Conservation (phyloP, 2,113 vertebrate genomes). For the Periophthalmodon schlosseri region DNA sequence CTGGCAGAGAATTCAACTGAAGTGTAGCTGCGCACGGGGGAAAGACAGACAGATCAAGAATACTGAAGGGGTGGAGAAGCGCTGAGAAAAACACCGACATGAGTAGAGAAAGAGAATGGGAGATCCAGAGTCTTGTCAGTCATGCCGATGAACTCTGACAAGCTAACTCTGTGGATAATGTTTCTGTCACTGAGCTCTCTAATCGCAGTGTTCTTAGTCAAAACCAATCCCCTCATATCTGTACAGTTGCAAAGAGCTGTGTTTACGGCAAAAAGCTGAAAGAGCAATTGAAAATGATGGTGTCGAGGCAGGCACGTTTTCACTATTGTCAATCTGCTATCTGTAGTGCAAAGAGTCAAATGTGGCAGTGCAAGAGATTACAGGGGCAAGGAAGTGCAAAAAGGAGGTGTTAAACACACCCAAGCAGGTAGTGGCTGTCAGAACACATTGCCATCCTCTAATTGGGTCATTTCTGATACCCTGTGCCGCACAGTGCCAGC, state of each 20-base stretch:
- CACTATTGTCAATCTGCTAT: slow-evolving; percentile 40
- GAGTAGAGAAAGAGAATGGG: slow-evolving; percentile 50
- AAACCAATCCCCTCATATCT: slow-evolving; percentile 62
- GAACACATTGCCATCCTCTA: slow-evolving; percentile 75
- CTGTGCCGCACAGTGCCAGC: slow-evolving; percentile 63
- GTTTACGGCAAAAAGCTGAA: slow-evolving; percentile 63
- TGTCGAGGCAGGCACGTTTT: slow-evolving; percentile 52
- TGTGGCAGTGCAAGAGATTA: slow-evolving; percentile 4
- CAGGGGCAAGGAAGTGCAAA: slow-evolving; percentile 23
- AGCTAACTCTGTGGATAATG: slow-evolving; percentile 70
- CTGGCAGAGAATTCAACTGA: slow-evolving; percentile 52
- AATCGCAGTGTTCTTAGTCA: slow-evolving; percentile 72
- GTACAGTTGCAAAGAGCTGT: slow-evolving; percentile 42
- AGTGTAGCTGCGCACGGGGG: slow-evolving; percentile 34
- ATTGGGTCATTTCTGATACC: slow-evolving; percentile 79
- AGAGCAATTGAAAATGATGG: slow-evolving; percentile 45
- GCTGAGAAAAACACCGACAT: slow-evolving; percentile 41
- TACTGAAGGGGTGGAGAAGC: slow-evolving; percentile 31
- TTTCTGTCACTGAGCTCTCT: slow-evolving; percentile 68
- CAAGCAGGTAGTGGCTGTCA: slow-evolving; percentile 77
- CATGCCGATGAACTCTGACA: slow-evolving; percentile 65
- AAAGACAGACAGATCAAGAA: slow-evolving; percentile 60
- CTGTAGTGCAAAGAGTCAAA: slow-evolving; percentile 15
- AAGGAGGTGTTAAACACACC: slow-evolving; percentile 59
- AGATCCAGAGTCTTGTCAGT: slow-evolving; percentile 67